Evolutionary conservation across 1,140 invertebrate genomes (phyloP).

Genomic region (Apis mellifera): Amel_HAv3.1 CM009940.2:6261501-6262000

Average conservation of each 20-base stretch:
- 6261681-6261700: conserved; percentile 61
- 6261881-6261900: too few relatives aligned
- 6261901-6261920: too few relatives aligned
- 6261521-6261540: conserved; percentile 52
- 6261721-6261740: conserved; percentile 40
- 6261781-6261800: neutral
- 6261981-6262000: too few relatives aligned
- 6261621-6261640: neutral
- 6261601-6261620: conserved; percentile 17
- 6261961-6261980: too few relatives aligned
- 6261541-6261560: neutral
- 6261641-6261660: conserved; percentile 56
- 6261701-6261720: conserved; percentile 53
- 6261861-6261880: too few relatives aligned
- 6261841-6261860: too few relatives aligned
- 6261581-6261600: neutral
- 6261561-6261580: neutral
- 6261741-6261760: conserved; percentile 51
- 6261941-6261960: too few relatives aligned
- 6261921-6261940: too few relatives aligned
- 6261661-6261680: conserved; percentile 54
- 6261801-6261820: too few relatives aligned
- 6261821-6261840: too few relatives aligned
- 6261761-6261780: conserved; percentile 45
- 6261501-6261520: conserved; percentile 54